These are phyloP conservation scores for Drosophila incognita DNA, from an alignment of 2,888 invertebrate species.

Conservation along the genomic window DNA sequence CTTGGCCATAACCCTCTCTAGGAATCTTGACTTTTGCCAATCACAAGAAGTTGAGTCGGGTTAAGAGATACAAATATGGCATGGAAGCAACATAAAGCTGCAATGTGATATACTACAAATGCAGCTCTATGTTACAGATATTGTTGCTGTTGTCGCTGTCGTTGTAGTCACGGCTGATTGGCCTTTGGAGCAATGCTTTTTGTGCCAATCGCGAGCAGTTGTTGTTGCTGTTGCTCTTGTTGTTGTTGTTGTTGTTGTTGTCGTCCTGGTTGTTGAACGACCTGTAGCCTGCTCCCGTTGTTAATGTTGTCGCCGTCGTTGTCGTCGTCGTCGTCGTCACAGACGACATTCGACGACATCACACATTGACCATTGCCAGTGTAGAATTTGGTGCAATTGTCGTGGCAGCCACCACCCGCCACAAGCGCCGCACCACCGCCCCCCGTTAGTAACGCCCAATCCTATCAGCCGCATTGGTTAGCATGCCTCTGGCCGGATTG, in stretches of 20 bases:
- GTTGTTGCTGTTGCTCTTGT: conserved; percentile 17
- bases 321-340: conserved; percentile 70
- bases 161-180: conserved; percentile 73
- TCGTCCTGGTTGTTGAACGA: conserved; percentile 49
- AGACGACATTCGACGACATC: conserved; percentile 83
- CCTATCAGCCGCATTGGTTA: conserved; percentile 5
- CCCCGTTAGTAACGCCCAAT: not conserved
- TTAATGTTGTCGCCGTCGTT: conserved; percentile 70
- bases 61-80: conserved; percentile 49
- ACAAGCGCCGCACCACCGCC: not conserved
- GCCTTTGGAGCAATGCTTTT: conserved; percentile 59
- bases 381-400: conserved; percentile 76
- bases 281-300: conserved; percentile 76
- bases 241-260: conserved; percentile 5
- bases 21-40: conserved; percentile 53
- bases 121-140: conserved; percentile 30
- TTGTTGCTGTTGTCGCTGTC: conserved; percentile 36
- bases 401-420: conserved; percentile 38
- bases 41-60: conserved; percentile 40
- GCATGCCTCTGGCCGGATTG: not conserved
- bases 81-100: conserved; percentile 38
- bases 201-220: conserved; percentile 57
- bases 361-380: conserved; percentile 77
- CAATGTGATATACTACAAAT: conserved; percentile 51
- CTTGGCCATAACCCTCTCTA: conserved; percentile 49